Percentiles rank a stretch among this genome's conserved stretches.
Evolutionary conservation across 1,140 invertebrate genomes (phyloP).

Genomic region (Acyrthosiphon pisum): DNA sequence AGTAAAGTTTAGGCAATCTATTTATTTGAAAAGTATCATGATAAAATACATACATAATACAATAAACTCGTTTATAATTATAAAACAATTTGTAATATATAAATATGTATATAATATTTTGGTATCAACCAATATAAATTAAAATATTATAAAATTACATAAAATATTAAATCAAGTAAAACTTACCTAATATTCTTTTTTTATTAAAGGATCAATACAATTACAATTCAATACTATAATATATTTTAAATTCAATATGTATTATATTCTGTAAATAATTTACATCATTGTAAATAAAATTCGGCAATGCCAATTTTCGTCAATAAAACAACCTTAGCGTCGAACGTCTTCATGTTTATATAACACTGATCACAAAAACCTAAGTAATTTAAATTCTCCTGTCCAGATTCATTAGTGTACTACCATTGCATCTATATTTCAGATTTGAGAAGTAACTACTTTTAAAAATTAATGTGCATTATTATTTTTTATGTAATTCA

Average conservation of each 20-base stretch:
- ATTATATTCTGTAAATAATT: background rate
- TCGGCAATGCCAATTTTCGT: background rate
- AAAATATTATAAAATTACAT: background rate
- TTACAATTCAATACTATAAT: background rate
- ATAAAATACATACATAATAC: background rate
- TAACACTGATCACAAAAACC: background rate
- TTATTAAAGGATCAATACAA: background rate
- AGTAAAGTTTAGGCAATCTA: background rate
- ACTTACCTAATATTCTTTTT: background rate
- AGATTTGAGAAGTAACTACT: too few relatives aligned
- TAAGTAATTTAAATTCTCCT: background rate
- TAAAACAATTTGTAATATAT: background rate
- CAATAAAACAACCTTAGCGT: background rate
- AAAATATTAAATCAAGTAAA: background rate
- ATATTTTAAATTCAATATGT: background rate
- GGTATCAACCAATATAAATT: background rate
- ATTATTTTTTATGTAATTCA: background rate
- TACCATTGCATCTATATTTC: background rate
- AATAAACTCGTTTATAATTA: background rate
- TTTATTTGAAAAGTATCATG: background rate
- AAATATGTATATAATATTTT: background rate
- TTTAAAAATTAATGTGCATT: background rate
- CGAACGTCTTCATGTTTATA: background rate
- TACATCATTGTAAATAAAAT: background rate
- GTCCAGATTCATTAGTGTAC: background rate